Evolutionary conservation across 2,797 vertebrate species (phyloP).

Genomic region (Poecilia gillii): DNA sequence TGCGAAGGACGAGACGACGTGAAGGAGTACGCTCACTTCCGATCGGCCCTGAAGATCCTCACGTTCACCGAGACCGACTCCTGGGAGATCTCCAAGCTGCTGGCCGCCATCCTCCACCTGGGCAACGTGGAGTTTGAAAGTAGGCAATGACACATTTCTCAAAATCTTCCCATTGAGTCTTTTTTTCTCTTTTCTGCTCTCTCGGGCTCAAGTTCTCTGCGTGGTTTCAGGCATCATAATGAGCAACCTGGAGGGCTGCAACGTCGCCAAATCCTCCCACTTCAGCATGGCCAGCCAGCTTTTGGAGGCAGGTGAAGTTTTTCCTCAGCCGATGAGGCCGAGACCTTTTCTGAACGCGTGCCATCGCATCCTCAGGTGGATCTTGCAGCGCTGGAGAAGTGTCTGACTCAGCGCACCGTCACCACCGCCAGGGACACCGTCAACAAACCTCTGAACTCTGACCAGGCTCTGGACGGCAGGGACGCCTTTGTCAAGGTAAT

Average conservation of each 20-base stretch:
- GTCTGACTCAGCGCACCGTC: slow-evolving; percentile 88
- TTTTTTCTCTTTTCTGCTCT: background rate
- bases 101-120: slow-evolving; percentile 93
- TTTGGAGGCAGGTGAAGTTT: slow-evolving; percentile 84
- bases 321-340: background rate
- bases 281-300: slow-evolving; percentile 84
- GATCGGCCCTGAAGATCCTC: slow-evolving; percentile 95
- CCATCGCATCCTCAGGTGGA: slow-evolving; percentile 83
- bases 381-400: slow-evolving; percentile 78
- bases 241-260: slow-evolving; percentile 90
- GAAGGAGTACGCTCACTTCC: slow-evolving; percentile 89
- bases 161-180: background rate
- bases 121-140: slow-evolving; percentile 91
- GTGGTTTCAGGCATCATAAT: slow-evolving; percentile 81
- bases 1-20: slow-evolving; percentile 88
- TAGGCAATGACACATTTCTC: slow-evolving; percentile 51
- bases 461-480: slow-evolving; percentile 88
- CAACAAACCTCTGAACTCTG: slow-evolving; percentile 83
- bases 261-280: slow-evolving; percentile 80
- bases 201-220: slow-evolving; percentile 29
- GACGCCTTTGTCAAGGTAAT: slow-evolving; percentile 95
- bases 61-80: slow-evolving; percentile 91
- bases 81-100: slow-evolving; percentile 91
- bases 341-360: background rate
- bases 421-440: slow-evolving; percentile 88